Percentiles rank a stretch among this genome's conserved stretches.
These are phyloP conservation scores for Macrosteles quadrilineatus DNA, from an alignment of 1,140 invertebrate species.

Conservation along the genomic window DNA sequence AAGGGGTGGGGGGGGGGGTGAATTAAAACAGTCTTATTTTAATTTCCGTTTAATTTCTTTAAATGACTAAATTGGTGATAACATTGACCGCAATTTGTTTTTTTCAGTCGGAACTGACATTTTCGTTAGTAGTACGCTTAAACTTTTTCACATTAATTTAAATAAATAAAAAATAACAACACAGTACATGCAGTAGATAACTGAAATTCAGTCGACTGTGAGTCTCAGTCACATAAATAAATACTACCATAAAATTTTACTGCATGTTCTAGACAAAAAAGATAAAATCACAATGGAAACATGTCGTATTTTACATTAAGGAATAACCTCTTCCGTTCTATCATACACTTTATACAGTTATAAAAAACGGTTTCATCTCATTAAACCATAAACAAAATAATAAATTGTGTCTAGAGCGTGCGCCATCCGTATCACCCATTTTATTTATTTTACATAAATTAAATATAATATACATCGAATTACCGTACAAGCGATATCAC, in stretches of 20 bases:
- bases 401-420: conserved; percentile 8
- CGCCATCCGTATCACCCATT: conserved; percentile 26
- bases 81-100: conserved; percentile 26
- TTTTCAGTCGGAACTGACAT: conserved; percentile 2
- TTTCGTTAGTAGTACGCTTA: background rate
- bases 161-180: conserved; percentile 20
- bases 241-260: conserved; percentile 13
- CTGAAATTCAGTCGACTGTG: background rate
- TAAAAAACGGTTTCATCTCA: conserved; percentile 4
- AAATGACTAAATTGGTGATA: conserved; percentile 30
- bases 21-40: conserved; percentile 12
- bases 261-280: background rate
- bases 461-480: conserved; percentile 29
- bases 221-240: background rate
- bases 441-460: conserved; percentile 30
- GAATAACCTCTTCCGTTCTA: background rate
- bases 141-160: conserved; percentile 18
- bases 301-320: conserved; percentile 13
- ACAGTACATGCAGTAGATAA: background rate
- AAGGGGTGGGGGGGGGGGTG: no score
- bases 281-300: conserved; percentile 23
- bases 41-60: conserved; percentile 31
- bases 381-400: conserved; percentile 22
- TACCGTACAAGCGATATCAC: conserved; percentile 27
- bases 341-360: conserved; percentile 28